Conservation (phyloP, 2,797 vertebrate species). For the Myotis findleyi region DNA sequence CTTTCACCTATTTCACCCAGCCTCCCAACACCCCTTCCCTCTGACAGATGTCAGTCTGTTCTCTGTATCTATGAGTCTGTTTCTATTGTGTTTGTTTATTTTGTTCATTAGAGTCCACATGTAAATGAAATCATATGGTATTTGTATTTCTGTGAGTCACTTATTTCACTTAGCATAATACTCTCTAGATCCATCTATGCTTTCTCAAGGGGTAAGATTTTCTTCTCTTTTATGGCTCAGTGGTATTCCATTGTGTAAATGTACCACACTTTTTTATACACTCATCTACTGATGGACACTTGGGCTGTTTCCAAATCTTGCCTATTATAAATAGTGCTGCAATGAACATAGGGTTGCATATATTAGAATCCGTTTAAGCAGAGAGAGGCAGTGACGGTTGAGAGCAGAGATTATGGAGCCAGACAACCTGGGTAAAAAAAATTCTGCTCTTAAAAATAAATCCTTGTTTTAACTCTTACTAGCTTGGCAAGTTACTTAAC, state of each 20-base stretch:
- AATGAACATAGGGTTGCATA: background rate
- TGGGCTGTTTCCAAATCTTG: background rate
- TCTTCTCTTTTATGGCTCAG: background rate
- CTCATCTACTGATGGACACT: background rate
- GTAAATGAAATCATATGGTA: background rate
- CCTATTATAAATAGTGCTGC: background rate
- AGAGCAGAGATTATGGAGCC: background rate
- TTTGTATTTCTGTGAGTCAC: background rate
- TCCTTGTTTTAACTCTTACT: background rate
- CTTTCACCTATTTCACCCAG: background rate
- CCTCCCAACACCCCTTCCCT: background rate
- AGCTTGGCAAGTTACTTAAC: conserved; percentile 28
- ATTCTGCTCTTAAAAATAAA: background rate
- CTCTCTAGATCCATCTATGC: background rate
- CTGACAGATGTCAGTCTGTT: background rate
- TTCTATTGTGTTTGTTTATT: background rate
- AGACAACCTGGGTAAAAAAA: background rate
- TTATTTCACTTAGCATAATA: background rate
- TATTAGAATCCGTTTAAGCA: background rate
- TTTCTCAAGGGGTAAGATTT: background rate
- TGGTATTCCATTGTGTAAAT: background rate
- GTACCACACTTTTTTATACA: background rate
- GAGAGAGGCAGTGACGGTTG: background rate
- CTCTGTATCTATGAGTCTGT: background rate
- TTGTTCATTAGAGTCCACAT: background rate